These are phyloP conservation scores for Drosophila pectinifera DNA, from an alignment of 1,140 invertebrate genomes.

Conservation along the genomic window DNA sequence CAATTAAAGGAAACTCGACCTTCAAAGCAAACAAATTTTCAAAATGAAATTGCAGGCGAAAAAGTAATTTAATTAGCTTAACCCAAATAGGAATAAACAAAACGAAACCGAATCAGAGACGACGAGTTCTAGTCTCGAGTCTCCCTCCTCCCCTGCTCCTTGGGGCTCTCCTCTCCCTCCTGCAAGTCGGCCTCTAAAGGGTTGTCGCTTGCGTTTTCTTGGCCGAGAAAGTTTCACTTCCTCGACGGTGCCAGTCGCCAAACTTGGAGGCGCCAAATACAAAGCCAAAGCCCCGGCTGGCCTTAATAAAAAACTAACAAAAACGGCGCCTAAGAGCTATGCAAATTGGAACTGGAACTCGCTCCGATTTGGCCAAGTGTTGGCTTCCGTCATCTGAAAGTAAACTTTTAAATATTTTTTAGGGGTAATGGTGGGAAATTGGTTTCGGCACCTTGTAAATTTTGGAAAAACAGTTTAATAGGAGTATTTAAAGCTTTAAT, in stretches of 20 bases:
- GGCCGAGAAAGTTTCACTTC: constrained; percentile 50
- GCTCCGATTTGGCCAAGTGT: constrained; percentile 55
- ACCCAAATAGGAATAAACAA: constrained; percentile 60
- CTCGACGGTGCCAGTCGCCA: constrained; percentile 65
- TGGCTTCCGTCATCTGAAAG: constrained; percentile 49
- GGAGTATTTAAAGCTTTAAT: no score
- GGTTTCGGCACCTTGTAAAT: not conserved
- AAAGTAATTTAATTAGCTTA: constrained; percentile 82
- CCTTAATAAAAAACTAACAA: constrained; percentile 8
- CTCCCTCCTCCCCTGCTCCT: constrained; percentile 3
- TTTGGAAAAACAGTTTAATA: no score
- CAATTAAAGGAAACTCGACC: constrained; percentile 75
- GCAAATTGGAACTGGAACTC: constrained; percentile 60
- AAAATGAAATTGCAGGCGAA: constrained; percentile 75
- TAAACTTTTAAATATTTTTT: constrained; percentile 45
- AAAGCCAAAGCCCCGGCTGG: constrained; percentile 31
- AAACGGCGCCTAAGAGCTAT: constrained; percentile 68
- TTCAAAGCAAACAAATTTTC: constrained; percentile 69
- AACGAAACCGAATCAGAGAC: constrained; percentile 15
- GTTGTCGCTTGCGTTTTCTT: constrained; percentile 34
- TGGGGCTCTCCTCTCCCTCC: not conserved
- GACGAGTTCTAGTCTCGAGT: constrained; percentile 34
- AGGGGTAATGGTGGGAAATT: no score
- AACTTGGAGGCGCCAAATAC: constrained; percentile 54
- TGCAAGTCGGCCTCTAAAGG: constrained; percentile 42